Percentiles rank a stretch among this genome's conserved stretches.
Conservation (phyloP, 2,797 vertebrate species). For the Esox lucius region DNA sequence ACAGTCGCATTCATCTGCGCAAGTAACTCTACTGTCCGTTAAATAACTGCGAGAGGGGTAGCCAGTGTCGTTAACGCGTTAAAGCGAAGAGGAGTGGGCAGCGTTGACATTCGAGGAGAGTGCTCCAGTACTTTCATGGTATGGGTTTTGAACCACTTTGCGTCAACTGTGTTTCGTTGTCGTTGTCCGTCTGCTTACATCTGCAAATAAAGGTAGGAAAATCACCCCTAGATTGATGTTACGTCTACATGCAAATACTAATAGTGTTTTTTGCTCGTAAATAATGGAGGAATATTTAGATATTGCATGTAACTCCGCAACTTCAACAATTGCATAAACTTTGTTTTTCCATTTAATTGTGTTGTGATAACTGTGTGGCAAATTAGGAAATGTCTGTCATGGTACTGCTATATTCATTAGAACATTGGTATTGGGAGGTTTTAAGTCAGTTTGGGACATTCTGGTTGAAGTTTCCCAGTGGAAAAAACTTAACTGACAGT, state of each 20-base stretch:
- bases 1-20: neutral
- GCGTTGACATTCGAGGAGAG: neutral
- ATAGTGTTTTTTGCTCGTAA: neutral
- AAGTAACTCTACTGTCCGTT: neutral
- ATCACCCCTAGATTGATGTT: neutral
- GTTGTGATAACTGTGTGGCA: neutral
- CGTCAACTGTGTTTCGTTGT: neutral
- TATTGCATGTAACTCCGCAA: neutral
- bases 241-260: neutral
- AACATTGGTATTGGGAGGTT: neutral
- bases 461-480: neutral
- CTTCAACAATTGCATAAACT: neutral
- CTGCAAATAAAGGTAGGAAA: neutral
- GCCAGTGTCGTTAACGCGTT: neutral
- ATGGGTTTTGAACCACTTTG: neutral
- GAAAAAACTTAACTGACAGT: neutral
- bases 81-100: neutral
- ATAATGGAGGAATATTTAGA: neutral
- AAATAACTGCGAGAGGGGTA: neutral
- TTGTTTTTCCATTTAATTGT: neutral
- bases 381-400: neutral
- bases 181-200: neutral
- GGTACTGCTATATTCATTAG: neutral
- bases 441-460: neutral
- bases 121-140: neutral